Conservation (phyloP, 37 sponge, comb jelly and placozoan genomes). For the Theonella swinhoei region DNA sequence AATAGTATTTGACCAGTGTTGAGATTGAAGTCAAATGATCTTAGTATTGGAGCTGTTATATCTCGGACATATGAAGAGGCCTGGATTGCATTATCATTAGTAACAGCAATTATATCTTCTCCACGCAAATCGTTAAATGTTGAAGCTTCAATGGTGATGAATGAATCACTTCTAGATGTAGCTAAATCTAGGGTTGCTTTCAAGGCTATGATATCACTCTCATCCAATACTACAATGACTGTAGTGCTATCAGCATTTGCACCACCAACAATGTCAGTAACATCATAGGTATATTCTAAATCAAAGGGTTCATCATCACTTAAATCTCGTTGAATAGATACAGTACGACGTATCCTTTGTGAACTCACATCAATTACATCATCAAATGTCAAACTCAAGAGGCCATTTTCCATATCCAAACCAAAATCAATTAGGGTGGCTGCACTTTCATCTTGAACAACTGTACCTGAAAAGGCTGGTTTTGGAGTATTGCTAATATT, state of each 20-base stretch:
- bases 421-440: constrained; percentile 52
- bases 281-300: neutral
- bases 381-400: constrained; percentile 61
- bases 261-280: neutral
- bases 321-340: constrained; percentile 21
- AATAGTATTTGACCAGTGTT: constrained; percentile 63
- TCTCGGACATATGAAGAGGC: constrained; percentile 54
- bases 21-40: constrained; percentile 56
- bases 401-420: constrained; percentile 66
- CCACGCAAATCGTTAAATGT: constrained; percentile 66
- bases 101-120: constrained; percentile 67
- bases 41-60: constrained; percentile 50
- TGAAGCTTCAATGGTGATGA: constrained; percentile 61
- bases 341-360: neutral
- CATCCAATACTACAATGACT: constrained; percentile 24
- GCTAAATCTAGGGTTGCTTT: constrained; percentile 56
- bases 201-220: constrained; percentile 30
- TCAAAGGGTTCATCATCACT: constrained; percentile 2
- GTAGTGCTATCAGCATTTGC: constrained; percentile 34
- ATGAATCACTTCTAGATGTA: constrained; percentile 28
- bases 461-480: constrained; percentile 1
- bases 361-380: constrained; percentile 53
- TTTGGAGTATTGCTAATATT: constrained; percentile 4
- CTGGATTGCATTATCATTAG: constrained; percentile 48
- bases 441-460: constrained; percentile 39